A percentile compares a stretch with the other conserved stretches of the same genome.
These are phyloP conservation scores for Eleginops maclovinus DNA, from an alignment of 2,113 vertebrate species.

Conservation along the genomic window DNA sequence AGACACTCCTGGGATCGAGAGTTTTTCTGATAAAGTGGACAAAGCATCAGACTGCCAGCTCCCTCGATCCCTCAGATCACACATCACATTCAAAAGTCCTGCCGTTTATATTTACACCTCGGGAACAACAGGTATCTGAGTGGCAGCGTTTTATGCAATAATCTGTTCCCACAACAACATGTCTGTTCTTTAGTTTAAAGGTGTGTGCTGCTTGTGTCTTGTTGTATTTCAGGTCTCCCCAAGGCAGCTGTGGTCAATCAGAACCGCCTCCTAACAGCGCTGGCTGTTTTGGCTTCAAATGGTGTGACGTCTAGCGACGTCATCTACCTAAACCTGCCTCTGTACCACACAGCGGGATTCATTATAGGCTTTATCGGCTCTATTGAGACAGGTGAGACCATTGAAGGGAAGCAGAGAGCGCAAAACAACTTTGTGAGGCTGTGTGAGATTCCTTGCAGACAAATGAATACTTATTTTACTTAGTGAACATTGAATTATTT, in stretches of 20 bases:
- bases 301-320: conserved; percentile 78
- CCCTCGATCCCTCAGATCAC: conserved; percentile 83
- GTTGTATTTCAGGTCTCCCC: conserved; percentile 84
- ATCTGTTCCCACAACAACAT: too few relatives aligned
- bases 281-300: conserved; percentile 58
- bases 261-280: conserved; percentile 75
- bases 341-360: conserved; percentile 90
- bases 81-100: conserved; percentile 82
- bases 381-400: conserved; percentile 80
- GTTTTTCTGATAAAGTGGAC: conserved; percentile 84
- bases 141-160: neutral
- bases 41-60: conserved; percentile 76
- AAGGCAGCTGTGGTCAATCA: conserved; percentile 89
- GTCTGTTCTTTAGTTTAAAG: neutral
- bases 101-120: conserved; percentile 92
- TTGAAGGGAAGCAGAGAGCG: neutral
- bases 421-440: neutral
- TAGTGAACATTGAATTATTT: neutral
- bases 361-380: conserved; percentile 85
- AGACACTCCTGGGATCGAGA: conserved; percentile 78
- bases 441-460: conserved; percentile 4
- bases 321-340: conserved; percentile 85
- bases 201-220: neutral
- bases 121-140: conserved; percentile 89
- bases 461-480: neutral